Conservation (phyloP, 30 jellyfish, hydroid and myxozoan species). For the Mastigias papua region DNA sequence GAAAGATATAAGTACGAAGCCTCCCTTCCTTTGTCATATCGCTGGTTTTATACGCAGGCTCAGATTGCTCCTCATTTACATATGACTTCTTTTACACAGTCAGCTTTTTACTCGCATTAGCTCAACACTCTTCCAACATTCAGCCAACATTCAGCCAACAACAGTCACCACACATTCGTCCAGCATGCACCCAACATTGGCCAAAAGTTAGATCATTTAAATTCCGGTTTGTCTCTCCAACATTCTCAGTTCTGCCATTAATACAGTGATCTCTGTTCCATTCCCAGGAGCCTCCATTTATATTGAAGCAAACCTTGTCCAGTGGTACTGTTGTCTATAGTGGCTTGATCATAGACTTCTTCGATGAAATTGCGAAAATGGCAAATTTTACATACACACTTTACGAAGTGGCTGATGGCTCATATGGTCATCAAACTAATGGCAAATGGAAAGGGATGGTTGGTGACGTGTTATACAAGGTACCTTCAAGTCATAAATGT, state of each 20-base stretch:
- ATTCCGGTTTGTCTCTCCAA: background rate
- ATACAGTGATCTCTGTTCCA: background rate
- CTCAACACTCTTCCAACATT: no score
- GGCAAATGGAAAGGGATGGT: slow-evolving; percentile 70
- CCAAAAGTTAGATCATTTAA: no score
- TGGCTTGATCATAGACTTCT: slow-evolving; percentile 44
- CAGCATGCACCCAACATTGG: no score
- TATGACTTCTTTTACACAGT: no score
- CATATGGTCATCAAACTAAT: slow-evolving; percentile 33
- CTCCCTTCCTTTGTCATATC: no score
- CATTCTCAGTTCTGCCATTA: background rate
- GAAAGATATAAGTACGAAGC: no score
- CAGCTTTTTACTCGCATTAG: no score
- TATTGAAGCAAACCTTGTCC: slow-evolving; percentile 6
- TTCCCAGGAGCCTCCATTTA: slow-evolving; percentile 32
- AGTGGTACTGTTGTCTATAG: slow-evolving; percentile 46
- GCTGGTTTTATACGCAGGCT: no score
- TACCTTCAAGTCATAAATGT: no score
- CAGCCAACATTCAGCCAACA: no score
- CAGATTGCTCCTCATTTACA: no score
- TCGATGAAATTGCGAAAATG: slow-evolving; percentile 25
- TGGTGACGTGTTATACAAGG: slow-evolving; percentile 72
- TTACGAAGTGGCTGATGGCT: slow-evolving; percentile 35
- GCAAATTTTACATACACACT: slow-evolving; percentile 55
- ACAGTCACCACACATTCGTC: no score